Base-by-base conservation (phyloP, 2,888 invertebrate species). In the Philereme transversata region DNA sequence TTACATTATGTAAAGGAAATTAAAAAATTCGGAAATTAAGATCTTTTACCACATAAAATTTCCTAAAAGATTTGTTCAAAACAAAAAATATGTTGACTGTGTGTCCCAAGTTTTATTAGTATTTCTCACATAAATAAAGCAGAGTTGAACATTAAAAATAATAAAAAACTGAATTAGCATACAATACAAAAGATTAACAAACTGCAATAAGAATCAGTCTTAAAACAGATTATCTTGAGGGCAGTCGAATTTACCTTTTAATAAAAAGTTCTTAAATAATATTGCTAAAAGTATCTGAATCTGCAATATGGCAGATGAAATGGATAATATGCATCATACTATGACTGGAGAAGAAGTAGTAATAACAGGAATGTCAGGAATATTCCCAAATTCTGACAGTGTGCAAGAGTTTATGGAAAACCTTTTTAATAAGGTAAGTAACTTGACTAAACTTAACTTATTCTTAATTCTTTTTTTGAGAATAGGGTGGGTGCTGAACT, bases 301-400 rank as follows among this genome's bases (percentile, higher is more conserved):
- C 22, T 22, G 22, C 22, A 22, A 22, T 22, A 60, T 55, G 60
- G 47, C 35, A 22, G 36, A 51, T 35, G 22, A 52, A 48, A 33
- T 38, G 3, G 36, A 51, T 11, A 45, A 22, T 8, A 22, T 40
- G 9, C 6, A 47, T 43, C 43, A 34, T 40, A 81, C 81, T 36
- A 75, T 81, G 41, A 79, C 79, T 47, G 92, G 82, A 4, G 90
- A 93, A 65, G 87, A 90, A 68, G 82, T 94, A 61, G 94, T 94
- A 5, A 93, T 94, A 49, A 84, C 90, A 43, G 94, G 94, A 45
- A 91, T 94, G 70, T 79, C 93, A 0, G 94, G 94, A 36, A 83
- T 94, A 65, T 94, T 95, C 72, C 96, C 96, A 2, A 94, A 94
- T 70, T 94, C 94, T 0, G 90, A 93, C 46, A 95, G 93, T 79